A percentile compares a stretch with the other conserved stretches of the same genome.
phyloP scores from a whole-genome alignment of 2,888 invertebrate species.

The Lasioglossum villosulum region DNA sequence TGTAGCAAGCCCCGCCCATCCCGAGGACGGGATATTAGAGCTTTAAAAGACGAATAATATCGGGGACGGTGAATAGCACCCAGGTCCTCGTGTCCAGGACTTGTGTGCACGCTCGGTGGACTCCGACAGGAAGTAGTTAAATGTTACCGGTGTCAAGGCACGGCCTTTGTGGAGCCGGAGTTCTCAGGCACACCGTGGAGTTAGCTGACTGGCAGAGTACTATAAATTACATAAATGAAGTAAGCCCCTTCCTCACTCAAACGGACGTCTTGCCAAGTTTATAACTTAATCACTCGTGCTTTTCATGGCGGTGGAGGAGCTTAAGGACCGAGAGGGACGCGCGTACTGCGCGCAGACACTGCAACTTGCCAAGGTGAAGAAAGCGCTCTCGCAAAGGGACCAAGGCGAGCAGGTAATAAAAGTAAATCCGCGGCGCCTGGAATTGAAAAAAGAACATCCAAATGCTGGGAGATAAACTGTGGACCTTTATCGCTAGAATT shows the following conservation, averaged over 20 bases:
- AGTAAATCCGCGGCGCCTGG: constrained; percentile 15
- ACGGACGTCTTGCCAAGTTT: constrained; percentile 79
- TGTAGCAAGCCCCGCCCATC: constrained; percentile 27
- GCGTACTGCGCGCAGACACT: constrained; percentile 12
- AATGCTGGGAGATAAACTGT: neutral
- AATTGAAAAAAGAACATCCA: constrained; percentile 8
- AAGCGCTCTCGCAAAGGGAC: constrained; percentile 31
- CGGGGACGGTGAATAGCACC: constrained; percentile 44
- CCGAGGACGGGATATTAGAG: constrained; percentile 42
- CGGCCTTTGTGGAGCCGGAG: constrained; percentile 68
- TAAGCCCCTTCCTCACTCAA: constrained; percentile 74
- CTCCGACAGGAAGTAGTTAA: constrained; percentile 76
- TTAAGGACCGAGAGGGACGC: constrained; percentile 38
- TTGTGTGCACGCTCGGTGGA: constrained; percentile 67
- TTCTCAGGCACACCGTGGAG: constrained; percentile 64
- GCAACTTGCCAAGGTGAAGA: constrained; percentile 30
- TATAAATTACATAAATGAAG: constrained; percentile 82
- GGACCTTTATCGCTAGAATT: neutral
- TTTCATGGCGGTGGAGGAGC: constrained; percentile 60
- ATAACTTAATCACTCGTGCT: constrained; percentile 79
- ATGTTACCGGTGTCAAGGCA: constrained; percentile 75
- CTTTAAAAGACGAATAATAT: constrained; percentile 64
- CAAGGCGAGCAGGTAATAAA: neutral
- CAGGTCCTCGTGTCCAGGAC: constrained; percentile 34
- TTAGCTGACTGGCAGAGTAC: constrained; percentile 75